These are phyloP conservation scores for Rhinatrema bivittatum DNA, from an alignment of 2,797 vertebrate genomes.

Conservation along the genomic window DNA sequence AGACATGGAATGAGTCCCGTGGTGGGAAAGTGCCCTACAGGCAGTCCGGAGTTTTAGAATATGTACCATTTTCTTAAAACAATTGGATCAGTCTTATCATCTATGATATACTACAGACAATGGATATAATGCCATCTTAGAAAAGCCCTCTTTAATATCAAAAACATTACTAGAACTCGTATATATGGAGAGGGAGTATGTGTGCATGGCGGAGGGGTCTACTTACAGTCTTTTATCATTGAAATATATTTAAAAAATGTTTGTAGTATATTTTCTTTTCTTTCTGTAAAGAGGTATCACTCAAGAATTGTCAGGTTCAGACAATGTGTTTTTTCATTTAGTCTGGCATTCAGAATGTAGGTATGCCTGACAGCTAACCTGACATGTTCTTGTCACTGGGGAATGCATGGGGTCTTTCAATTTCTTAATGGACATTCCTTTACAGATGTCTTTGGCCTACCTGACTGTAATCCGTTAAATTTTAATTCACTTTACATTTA, in stretches of 20 bases:
- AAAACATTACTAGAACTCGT: too few relatives aligned
- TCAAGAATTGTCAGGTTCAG: constrained; percentile 20
- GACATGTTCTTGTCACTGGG: constrained; percentile 53
- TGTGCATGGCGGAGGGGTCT: too few relatives aligned
- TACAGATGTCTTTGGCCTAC: constrained; percentile 82
- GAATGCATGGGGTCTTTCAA: constrained; percentile 72
- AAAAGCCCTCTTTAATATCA: constrained; percentile 3
- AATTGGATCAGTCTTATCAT: neutral
- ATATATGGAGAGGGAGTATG: too few relatives aligned
- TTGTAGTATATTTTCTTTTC: constrained; percentile 29
- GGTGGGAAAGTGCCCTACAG: neutral
- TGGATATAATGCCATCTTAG: neutral
- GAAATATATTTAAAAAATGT: too few relatives aligned
- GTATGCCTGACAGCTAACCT: constrained; percentile 54
- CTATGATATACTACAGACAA: neutral
- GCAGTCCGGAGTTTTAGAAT: neutral
- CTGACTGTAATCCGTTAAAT: constrained; percentile 96
- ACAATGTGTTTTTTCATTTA: constrained; percentile 52
- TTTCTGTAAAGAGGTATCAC: constrained; percentile 44
- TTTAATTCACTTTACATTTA: constrained; percentile 99
- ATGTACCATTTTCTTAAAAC: constrained; percentile 2
- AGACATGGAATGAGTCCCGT: neutral
- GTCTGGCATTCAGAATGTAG: constrained; percentile 49
- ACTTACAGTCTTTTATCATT: constrained; percentile 12
- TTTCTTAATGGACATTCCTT: constrained; percentile 89